Base-by-base conservation (phyloP, 2,888 invertebrate species). In the Xanthia togata region DNA sequence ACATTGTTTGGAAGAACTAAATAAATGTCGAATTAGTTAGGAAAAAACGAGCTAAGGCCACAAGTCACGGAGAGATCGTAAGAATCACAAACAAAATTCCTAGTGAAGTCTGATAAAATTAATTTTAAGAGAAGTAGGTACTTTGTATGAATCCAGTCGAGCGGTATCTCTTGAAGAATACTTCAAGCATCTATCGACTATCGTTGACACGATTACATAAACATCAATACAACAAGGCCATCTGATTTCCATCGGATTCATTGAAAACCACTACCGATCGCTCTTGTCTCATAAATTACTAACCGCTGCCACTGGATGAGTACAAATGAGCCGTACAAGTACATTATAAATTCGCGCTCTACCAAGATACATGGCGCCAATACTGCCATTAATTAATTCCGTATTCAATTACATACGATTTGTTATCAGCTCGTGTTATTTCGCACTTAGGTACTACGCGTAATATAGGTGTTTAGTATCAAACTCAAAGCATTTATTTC, bases 241-340 rank as follows among this genome's bases (percentile, higher is more conserved):
- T 71, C 38, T 41, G 53, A 84, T 84, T 72, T 59, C 47, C 84
- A 60, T 80, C 59, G 47, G 44, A 64, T 55, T 78, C 64, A 81
- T 82, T 85, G 69, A 12, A 67, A 76, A 26, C 55, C 85, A 75
- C 31, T 31, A 6, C 38, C 76, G 47, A 41, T 59, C 76, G 60
- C 67, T 73, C 62, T 53, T 70, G 69, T 70, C 86, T 82, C 76
- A 57, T 76, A 81, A 60, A 84, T 81, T 50, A 81, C 55, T 44
- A 65, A 76, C 65, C 35, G 17, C 55, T 26, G 41, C 44, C 69
- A 14, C 57, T 50, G 44, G 69, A 62, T 65, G 86, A 76, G 65
- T 85, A 85, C 81, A 67, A 85, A 81, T 85, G 65, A 84, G 84
- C 12, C 67, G 12, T 35, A 67, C n/a, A 35, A 35, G 73, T 55